phyloP scores from a whole-genome alignment of 2,113 vertebrate genomes.

The Ranitomeya imitator region DNA sequence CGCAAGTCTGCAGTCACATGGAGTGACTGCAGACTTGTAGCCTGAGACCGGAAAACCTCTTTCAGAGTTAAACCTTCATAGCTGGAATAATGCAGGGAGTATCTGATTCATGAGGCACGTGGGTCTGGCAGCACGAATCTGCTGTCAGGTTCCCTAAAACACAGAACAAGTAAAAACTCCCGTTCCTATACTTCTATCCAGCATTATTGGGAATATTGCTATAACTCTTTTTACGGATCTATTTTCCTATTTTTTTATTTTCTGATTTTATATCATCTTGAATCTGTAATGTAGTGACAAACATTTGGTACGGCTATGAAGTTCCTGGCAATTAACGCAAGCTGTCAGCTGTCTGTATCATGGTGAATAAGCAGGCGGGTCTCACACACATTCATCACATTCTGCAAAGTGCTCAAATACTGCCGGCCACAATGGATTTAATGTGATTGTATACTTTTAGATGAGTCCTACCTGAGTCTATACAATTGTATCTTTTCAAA shows the following conservation, averaged over 20 bases:
- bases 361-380: constrained; percentile 18
- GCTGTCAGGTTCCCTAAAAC: no score
- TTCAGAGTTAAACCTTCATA: no score
- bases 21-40: no score
- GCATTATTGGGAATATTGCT: not conserved
- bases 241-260: not conserved
- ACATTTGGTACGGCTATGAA: constrained; percentile 12
- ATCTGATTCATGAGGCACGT: no score
- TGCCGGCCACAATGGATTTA: not conserved
- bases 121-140: no score
- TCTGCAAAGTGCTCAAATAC: not conserved
- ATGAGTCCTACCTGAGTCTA: not conserved
- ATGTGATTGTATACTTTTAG: not conserved
- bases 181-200: no score
- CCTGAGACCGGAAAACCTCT: no score
- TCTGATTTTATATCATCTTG: not conserved
- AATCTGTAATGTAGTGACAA: not conserved
- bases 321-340: constrained; percentile 35
- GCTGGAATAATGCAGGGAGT: no score
- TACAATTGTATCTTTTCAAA: not conserved
- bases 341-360: constrained; percentile 24
- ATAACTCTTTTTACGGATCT: not conserved
- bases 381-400: not conserved
- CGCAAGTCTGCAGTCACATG: no score
- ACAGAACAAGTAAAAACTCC: no score